Evolutionary conservation across 1,140 invertebrate genomes (phyloP), one percentile per base, ranked within the genome.

Genomic region (Gonioctena quinquepunctata): DNA sequence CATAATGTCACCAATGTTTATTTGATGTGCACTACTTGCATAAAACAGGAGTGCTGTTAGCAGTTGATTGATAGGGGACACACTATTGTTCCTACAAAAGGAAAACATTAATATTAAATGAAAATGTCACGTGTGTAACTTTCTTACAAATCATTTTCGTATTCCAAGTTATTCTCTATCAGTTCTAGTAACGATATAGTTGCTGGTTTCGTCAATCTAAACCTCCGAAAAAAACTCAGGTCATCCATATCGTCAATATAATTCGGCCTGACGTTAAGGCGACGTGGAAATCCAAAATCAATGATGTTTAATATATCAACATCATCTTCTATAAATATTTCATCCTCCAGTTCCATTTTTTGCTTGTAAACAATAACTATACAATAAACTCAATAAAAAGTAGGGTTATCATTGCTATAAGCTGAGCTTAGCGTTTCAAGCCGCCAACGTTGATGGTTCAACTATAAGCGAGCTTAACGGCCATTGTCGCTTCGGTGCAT

Each of bases 41-140:
- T 73, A 73, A 18, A 70, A 69, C 54, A 33, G 8, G 3, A 72
- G 48, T 8, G 59, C n/a, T 5, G 56, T 69, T 48, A 72, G 23
- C 3, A 72, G 22, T 63, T 68, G 70, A 64, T 68, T 72, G 3
- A 72, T 68, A 4, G 70, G 61, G 21, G 26, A 48, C 23, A 65
- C 62, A 57, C 48, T 68, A 23, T 72, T 72, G 33, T 72, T 72
- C 28, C 70, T 72, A 23, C 33, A 68, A 72, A n/a, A 68, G 8
- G 48, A 59, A 59, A n/a, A n/a, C n/a, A n/a, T n/a, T 18, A 54
- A 19, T 54, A 54, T 16, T 54, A 54, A 54, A 8, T 54, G 50
- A n/a, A n/a, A n/a, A n/a, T n/a, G n/a, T n/a, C n/a, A n/a, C n/a
- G n/a, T n/a, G n/a, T n/a, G n/a, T n/a, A n/a, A n/a, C n/a, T n/a